Percentiles rank a stretch among this genome's conserved stretches.
Conservation (phyloP, 2,797 vertebrate species). For the Gallirallus australis region DNA sequence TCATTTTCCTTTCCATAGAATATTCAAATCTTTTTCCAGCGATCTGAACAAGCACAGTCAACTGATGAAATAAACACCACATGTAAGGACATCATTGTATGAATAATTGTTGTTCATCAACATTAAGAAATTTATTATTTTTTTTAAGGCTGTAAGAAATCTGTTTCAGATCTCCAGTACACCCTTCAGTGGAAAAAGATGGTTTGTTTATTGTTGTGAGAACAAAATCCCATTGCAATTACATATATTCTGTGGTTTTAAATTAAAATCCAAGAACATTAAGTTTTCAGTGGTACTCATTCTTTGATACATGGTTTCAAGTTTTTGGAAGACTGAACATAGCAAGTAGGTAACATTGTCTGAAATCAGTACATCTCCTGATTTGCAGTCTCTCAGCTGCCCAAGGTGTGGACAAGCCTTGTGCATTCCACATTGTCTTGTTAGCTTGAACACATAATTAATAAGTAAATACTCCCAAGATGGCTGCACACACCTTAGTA, state of each 20-base stretch:
- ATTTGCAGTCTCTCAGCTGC: background rate
- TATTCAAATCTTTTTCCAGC: slow-evolving; percentile 71
- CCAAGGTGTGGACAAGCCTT: background rate
- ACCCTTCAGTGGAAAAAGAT: background rate
- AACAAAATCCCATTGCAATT: background rate
- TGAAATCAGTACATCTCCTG: background rate
- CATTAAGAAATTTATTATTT: background rate
- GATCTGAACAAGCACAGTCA: slow-evolving; percentile 16
- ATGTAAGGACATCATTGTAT: background rate
- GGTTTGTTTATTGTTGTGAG: background rate
- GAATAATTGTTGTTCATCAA: background rate
- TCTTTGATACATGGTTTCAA: background rate
- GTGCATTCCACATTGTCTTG: background rate
- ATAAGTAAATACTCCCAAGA: background rate
- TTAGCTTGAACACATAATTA: background rate
- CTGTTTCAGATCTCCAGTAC: background rate
- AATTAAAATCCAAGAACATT: background rate
- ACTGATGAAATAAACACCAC: slow-evolving; percentile 12
- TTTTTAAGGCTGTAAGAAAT: background rate
- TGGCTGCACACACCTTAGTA: background rate
- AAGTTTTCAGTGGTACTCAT: background rate
- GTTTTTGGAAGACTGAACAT: background rate
- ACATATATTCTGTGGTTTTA: background rate
- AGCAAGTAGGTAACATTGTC: background rate
- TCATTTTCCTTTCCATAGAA: slow-evolving; percentile 68